Percentiles rank a stretch among this genome's conserved stretches.
Evolutionary conservation across 2,797 vertebrate species (phyloP).

Genomic region (Atherinosoma microstoma): DNA sequence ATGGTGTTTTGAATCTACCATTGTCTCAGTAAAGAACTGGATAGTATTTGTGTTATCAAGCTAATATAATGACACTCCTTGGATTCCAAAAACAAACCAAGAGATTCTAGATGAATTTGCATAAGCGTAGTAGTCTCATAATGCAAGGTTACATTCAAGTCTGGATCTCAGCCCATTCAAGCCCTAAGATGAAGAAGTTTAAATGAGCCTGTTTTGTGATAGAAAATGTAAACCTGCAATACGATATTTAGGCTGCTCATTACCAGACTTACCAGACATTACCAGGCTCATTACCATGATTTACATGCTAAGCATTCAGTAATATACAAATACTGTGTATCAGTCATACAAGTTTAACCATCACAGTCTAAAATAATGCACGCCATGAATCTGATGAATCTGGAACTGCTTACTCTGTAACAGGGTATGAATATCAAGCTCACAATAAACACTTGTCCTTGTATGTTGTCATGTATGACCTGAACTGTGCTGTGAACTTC

Average conservation of each 20-base stretch:
- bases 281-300: neutral
- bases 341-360: slow-evolving; percentile 15
- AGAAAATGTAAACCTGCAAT: neutral
- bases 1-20: neutral
- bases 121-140: neutral
- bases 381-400: slow-evolving; percentile 22
- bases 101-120: neutral
- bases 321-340: slow-evolving; percentile 3
- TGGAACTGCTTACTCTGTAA: slow-evolving; percentile 10
- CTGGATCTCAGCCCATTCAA: neutral
- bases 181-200: neutral
- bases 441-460: slow-evolving; percentile 23
- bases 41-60: neutral
- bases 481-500: slow-evolving; percentile 19
- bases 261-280: neutral
- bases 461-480: slow-evolving; percentile 40
- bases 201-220: neutral
- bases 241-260: neutral
- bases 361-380: slow-evolving; percentile 14
- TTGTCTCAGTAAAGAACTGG: neutral
- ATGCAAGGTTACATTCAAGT: neutral
- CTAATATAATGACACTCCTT: neutral
- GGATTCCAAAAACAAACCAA: neutral
- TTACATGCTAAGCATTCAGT: neutral
- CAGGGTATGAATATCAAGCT: slow-evolving; percentile 36